phyloP scores from a whole-genome alignment of 2,797 vertebrate species.

The Coilia nasus region DNA sequence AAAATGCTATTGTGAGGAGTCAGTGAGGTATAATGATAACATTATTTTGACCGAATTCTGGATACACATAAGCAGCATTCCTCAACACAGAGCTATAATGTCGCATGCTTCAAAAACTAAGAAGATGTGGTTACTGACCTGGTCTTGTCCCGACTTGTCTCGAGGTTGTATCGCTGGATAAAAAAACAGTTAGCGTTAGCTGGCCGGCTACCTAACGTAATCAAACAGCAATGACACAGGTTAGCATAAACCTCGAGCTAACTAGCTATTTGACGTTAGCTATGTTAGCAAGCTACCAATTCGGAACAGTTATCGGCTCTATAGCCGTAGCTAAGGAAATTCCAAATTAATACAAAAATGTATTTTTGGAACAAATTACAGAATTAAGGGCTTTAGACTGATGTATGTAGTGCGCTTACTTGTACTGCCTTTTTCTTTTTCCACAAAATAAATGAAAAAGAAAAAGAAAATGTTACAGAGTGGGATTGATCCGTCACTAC shows the following conservation, averaged over 20 bases:
- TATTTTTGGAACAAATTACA: conserved; percentile 6
- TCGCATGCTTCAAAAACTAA: background rate
- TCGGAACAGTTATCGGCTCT: conserved; percentile 9
- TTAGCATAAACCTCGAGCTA: conserved; percentile 48
- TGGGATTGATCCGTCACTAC: conserved; percentile 72
- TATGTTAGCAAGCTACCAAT: conserved; percentile 57
- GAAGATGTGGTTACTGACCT: conserved; percentile 71
- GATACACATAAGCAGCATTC: background rate
- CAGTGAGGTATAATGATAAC: background rate
- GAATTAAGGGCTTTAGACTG: conserved; percentile 39
- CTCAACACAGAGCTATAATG: background rate
- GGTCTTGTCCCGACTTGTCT: conserved; percentile 83
- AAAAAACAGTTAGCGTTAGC: conserved; percentile 64
- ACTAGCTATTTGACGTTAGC: conserved; percentile 50
- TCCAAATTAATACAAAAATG: conserved; percentile 33
- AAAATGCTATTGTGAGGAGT: background rate
- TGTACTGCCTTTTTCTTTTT: conserved; percentile 71
- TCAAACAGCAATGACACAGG: conserved; percentile 50
- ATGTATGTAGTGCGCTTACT: conserved; percentile 68
- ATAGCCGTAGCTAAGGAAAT: conserved; percentile 33
- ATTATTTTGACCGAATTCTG: background rate
- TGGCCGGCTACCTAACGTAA: conserved; percentile 60
- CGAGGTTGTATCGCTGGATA: conserved; percentile 78
- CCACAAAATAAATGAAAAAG: conserved; percentile 76
- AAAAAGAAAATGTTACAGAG: conserved; percentile 69